phyloP scores from a whole-genome alignment of 2,797 vertebrate species.

The Varecia variegata region DNA sequence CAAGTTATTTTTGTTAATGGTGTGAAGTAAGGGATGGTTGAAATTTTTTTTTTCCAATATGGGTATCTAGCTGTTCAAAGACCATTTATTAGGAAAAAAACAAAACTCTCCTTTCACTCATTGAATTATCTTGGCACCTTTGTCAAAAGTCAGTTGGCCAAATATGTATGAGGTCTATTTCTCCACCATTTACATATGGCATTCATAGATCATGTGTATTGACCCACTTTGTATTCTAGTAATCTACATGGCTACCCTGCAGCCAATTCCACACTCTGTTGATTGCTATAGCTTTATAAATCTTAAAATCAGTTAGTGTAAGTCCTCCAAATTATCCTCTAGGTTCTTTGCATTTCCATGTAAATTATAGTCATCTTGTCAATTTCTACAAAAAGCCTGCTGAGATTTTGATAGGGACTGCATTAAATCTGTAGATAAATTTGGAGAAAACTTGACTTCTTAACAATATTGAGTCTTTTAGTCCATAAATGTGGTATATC shows the following conservation, averaged over 20 bases:
- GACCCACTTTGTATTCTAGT: background rate
- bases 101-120: background rate
- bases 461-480: background rate
- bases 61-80: background rate
- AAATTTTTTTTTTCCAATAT: background rate
- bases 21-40: background rate
- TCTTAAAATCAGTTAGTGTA: background rate
- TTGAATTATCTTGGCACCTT: background rate
- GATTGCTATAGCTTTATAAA: background rate
- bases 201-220: background rate
- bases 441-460: background rate
- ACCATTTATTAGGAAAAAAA: background rate
- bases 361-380: background rate
- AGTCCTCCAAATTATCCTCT: background rate
- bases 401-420: background rate
- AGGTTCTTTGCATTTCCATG: background rate
- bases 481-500: background rate
- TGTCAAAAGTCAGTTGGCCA: background rate
- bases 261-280: background rate
- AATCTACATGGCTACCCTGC: background rate
- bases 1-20: background rate
- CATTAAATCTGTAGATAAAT: background rate
- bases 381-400: background rate
- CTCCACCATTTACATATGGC: background rate
- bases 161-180: background rate